Base-by-base conservation (phyloP, 2,113 vertebrate species). In the Nycticryphes semicollaris region DNA sequence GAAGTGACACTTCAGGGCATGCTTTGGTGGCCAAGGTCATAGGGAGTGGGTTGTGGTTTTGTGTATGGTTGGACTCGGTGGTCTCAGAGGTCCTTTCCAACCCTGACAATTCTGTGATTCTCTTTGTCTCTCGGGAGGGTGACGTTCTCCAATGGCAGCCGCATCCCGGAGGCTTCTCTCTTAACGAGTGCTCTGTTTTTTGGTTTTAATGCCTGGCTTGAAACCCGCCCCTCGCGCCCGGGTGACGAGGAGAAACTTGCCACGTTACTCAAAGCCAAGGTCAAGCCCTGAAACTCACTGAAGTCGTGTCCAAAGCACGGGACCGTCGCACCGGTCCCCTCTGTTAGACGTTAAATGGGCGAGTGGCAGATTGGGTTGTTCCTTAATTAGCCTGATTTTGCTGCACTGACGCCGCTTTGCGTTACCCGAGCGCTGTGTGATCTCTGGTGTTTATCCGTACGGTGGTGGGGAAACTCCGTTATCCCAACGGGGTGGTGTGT, bases 401-500 rank as follows among this genome's bases (percentile, higher is more conserved):
- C 62, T 22, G 14, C 23, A 17, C 51, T 2, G 4, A 31, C 45
- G 53, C 70, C 47, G 2, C 33, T 74, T 17, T 8, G 59, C 59
- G 1, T 43, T 59, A 59, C 31, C 50, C 3, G 0, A n/a, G 37
- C 9, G 22, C 68, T 59, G 16, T n/a, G 37, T 3, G 7, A 19
- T 28, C 24, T 43, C 41, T 33, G 11, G 37, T 8, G 16, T 43
- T 83, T 14, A 24, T 43, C 64, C 5, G 2, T 11, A 7, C 3
- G 6, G 60, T 3, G 25, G 19, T 3, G 27, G 43, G 64, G 37
- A 25, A 35, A 10, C 12, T 7, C 22, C 1, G 10, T 60, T 53
- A 17, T 7, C 53, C 45, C 53, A 45, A 2, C 16, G 4, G 4
- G 70, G 17, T 1, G 0, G 27, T 2, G 20, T 14, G 39, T 51